These are phyloP conservation scores for Bembecia ichneumoniformis DNA, from an alignment of 2,888 invertebrate species.

Conservation along the genomic window DNA sequence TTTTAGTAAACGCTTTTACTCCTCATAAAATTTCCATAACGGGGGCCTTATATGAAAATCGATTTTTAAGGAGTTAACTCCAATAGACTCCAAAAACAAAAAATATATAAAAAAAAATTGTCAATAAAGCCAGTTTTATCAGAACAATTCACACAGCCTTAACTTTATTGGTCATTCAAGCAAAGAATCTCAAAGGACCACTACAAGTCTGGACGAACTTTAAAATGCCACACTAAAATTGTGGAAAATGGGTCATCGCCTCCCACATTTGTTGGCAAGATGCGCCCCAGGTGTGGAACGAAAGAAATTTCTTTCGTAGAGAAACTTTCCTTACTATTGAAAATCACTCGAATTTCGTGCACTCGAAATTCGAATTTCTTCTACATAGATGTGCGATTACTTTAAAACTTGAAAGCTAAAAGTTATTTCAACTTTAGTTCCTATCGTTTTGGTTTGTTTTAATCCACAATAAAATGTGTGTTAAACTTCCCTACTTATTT, in stretches of 20 bases:
- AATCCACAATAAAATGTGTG: no score
- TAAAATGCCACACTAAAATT: constrained; percentile 17
- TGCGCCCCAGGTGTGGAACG: constrained; percentile 29
- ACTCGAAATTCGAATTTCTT: no score
- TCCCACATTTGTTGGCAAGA: constrained; percentile 12
- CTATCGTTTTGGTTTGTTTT: no score
- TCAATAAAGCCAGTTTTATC: background rate
- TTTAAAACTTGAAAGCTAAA: no score
- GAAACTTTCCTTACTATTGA: constrained; percentile 13
- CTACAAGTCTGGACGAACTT: constrained; percentile 15
- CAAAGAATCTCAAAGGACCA: constrained; percentile 7
- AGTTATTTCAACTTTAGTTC: no score
- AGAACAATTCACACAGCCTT: background rate
- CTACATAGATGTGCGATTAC: no score
- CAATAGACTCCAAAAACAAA: no score
- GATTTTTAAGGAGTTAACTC: no score
- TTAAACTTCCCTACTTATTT: no score
- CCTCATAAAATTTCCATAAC: no score
- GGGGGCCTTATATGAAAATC: no score
- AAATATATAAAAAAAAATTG: background rate
- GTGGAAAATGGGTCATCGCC: constrained; percentile 17
- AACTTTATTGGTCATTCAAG: constrained; percentile 10
- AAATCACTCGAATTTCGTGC: background rate
- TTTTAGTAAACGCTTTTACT: no score
- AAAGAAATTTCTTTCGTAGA: constrained; percentile 27